phyloP scores from a whole-genome alignment of 1,140 invertebrate genomes.

The Zaprionus ornatus region DNA sequence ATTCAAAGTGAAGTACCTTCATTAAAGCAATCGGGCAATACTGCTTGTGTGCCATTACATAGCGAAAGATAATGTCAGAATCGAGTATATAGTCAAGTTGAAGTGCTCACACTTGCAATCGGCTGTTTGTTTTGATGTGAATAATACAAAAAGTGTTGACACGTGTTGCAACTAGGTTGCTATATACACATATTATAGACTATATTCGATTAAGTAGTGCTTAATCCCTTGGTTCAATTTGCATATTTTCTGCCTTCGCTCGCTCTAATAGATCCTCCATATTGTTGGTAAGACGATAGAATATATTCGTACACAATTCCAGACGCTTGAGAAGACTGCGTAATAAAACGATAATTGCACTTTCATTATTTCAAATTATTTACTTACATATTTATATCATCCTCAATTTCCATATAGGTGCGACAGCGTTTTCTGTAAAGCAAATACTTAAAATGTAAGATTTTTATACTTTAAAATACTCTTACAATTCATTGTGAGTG shows the following conservation, averaged over 20 bases:
- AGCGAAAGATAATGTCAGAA: background rate
- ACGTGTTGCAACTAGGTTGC: background rate
- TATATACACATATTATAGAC: background rate
- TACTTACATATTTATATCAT: slow-evolving; percentile 14
- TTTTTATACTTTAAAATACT: background rate
- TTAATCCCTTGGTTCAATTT: background rate
- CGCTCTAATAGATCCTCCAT: slow-evolving; percentile 6
- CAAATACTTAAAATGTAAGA: background rate
- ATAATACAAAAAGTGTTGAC: background rate
- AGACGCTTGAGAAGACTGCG: slow-evolving; percentile 7
- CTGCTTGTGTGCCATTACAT: background rate
- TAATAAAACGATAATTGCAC: background rate
- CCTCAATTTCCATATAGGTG: slow-evolving; percentile 1
- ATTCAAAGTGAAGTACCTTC: background rate
- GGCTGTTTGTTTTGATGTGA: background rate
- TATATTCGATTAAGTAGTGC: background rate
- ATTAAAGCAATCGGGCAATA: background rate
- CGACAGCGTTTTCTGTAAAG: background rate
- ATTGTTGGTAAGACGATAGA: slow-evolving; percentile 14
- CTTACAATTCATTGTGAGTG: slow-evolving; percentile 14
- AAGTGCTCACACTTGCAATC: background rate
- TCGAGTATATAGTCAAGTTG: background rate
- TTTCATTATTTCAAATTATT: background rate
- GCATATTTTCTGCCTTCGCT: background rate
- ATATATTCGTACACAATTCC: background rate